These are phyloP conservation scores for Ochlodes sylvanus DNA, from an alignment of 2,888 invertebrate genomes.

Conservation along the genomic window DNA sequence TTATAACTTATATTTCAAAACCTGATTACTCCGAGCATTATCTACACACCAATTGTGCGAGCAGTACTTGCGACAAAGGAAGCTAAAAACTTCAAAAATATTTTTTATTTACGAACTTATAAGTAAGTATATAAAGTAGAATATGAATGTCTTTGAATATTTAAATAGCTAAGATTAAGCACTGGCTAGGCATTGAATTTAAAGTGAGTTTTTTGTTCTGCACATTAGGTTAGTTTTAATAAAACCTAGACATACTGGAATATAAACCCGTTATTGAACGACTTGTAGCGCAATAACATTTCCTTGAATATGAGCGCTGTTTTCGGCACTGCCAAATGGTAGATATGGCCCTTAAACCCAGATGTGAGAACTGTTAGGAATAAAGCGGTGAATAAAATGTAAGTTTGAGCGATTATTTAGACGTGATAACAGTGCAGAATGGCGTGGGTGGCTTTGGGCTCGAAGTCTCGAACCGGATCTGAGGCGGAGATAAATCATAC, in stretches of 20 bases:
- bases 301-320: constrained; percentile 9
- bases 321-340: constrained; percentile 12
- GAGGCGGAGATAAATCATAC: constrained; percentile 74
- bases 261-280: constrained; percentile 17
- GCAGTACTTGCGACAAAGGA: not conserved
- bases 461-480: constrained; percentile 80
- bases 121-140: not conserved
- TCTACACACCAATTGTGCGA: too few species aligned
- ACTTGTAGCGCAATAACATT: not conserved
- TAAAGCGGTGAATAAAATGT: constrained; percentile 57
- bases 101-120: not conserved
- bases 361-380: not conserved
- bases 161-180: constrained; percentile 11
- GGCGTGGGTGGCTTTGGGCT: constrained; percentile 72
- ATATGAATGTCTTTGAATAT: constrained; percentile 2
- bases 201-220: constrained; percentile 23
- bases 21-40: not conserved
- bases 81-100: not conserved
- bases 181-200: constrained; percentile 23
- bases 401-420: constrained; percentile 70
- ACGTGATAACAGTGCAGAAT: constrained; percentile 74
- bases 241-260: constrained; percentile 40
- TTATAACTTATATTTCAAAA: not conserved
- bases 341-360: not conserved
- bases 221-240: not conserved